These are phyloP conservation scores for Toxostoma redivivum DNA, from an alignment of 2,113 vertebrate genomes.

Conservation along the genomic window DNA sequence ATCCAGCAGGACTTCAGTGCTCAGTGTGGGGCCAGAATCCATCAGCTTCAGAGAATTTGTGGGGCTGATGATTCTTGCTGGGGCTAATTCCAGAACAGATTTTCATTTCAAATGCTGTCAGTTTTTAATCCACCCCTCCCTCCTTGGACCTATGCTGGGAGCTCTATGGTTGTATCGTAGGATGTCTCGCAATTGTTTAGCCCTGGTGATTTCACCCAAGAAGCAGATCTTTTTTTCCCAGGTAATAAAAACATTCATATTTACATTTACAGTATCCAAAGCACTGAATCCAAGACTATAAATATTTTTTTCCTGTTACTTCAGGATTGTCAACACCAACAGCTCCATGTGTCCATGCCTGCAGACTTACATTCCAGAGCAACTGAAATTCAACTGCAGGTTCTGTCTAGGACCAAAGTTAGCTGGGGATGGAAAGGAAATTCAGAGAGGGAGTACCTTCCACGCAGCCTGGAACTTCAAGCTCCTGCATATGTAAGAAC, in stretches of 20 bases:
- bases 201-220: background rate
- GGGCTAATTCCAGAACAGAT: background rate
- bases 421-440: background rate
- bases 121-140: background rate
- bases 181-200: background rate
- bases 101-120: background rate
- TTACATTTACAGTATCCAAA: background rate
- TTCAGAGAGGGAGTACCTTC: background rate
- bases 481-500: background rate
- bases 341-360: background rate
- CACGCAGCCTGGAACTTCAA: background rate
- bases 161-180: background rate
- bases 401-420: background rate
- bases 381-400: background rate
- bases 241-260: background rate
- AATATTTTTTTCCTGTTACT: background rate
- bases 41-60: too few relatives aligned
- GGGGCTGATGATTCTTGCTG: background rate
- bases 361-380: rapidly evolving
- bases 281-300: background rate
- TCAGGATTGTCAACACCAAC: background rate
- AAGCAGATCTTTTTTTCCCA: background rate
- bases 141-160: background rate
- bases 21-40: background rate
- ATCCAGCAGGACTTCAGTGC: background rate